Base-by-base conservation (phyloP, 2,113 vertebrate genomes). In the Tiliqua scincoides region DNA sequence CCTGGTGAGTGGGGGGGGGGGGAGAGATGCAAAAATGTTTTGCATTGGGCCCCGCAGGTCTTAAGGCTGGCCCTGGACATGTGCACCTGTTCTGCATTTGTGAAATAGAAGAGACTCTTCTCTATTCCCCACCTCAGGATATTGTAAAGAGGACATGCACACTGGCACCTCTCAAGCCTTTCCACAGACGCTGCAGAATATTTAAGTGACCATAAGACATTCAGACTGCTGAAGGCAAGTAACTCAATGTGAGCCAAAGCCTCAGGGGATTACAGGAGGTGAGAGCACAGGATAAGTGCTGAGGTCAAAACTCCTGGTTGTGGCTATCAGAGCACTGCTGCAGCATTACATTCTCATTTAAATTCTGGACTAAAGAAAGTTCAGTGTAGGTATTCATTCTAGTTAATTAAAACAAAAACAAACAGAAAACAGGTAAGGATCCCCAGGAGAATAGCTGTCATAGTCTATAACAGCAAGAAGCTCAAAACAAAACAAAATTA, bases 321-420 rank as follows among this genome's bases (percentile, higher is more conserved):
- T 32, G 63, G 65, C 5, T 12, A 1, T 52, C 75, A 67, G 37
- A 48, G 48, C 40, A 32, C 77, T 67, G 30, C 43, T 81, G 54
- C 79, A 72, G 12, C 43, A 70, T 74, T 48, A 59, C 87, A 3
- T 71, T 48, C 68, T 87, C 30, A 71, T 91, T 85, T 85, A 89
- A 89, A 90, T 90, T 93, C 74, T 89, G 2, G 37, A 81, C 83
- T 82, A 72, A 85, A 32, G 81, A 80, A 67, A 88, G 72, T 84
- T 73, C 65, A 78, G 30, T 76, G 61, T 77, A 48, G 70, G 59
- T 85, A 89, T 91, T 92, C 88, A 93, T 0, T 11, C 54, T 52
- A 73, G 89, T 68, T 82, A 17, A 43, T 70, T 61, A 48, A 72
- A 78, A 82, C 68, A 62, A 2, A 86, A 23, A 52, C 40, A 43